Evolutionary conservation across 2,888 invertebrate genomes (phyloP), one percentile per base, ranked within the genome.

Genomic region (Melanotus villosus): DNA sequence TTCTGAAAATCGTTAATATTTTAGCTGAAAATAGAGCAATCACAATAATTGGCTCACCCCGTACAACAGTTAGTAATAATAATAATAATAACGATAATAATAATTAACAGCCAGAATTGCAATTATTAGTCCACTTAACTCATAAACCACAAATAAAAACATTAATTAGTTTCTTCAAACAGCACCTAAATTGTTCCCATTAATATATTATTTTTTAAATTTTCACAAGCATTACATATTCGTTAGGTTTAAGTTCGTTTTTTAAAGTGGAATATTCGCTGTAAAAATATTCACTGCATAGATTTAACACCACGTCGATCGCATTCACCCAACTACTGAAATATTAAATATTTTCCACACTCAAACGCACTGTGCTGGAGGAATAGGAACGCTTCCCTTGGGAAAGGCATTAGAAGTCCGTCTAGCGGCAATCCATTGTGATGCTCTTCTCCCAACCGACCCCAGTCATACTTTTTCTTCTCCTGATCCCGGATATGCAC

Each of bases 381-480:
- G 57, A 72, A 76, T 81, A 52, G 75, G 83, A 74, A 82, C 85
- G 78, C 83, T 84, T 78, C 76, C 75, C 23, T 75, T 72, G 6
- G 78, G 76, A 65, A 70, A 60, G 45, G 74, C 77, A 26, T 76
- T 78, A 43, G 81, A 82, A 41, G 79, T 73, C 63, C 83, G 78
- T 75, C 82, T 76, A 63, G 81, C 77, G 54, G 81, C 76, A 47
- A 82, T 79, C 83, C 83, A 83, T 50, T 80, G 79, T 38, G 80
- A 80, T 66, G 82, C 81, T 68, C 80, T 79, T 65, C 80, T 83
- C 77, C 81, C 82, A 68, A 81, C 79, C 84, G 88, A 87, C 76
- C 89, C 88, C 87, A 92, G 92, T 93, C 93, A 93, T 88, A 93
- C 93, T 85, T 93, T 93, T 84, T 93, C 93, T 86, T 93, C 93